phyloP scores from a whole-genome alignment of 2,888 invertebrate genomes.

The Phymatocera aterrima region DNA sequence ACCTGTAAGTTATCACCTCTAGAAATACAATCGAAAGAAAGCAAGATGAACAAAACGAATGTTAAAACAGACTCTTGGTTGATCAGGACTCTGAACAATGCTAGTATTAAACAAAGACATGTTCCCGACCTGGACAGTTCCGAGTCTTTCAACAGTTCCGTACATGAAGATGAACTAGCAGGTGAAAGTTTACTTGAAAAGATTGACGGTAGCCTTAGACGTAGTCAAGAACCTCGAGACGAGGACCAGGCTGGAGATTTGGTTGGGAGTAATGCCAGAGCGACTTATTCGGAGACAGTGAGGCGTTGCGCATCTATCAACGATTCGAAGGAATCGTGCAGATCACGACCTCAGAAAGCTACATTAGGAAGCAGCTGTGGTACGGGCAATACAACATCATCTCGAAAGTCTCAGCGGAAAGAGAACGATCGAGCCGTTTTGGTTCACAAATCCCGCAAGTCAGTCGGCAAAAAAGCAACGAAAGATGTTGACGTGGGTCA shows the following conservation, averaged over 20 bases:
- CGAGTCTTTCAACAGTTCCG: conserved; percentile 56
- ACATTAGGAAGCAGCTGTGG: background rate
- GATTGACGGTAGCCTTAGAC: conserved; percentile 48
- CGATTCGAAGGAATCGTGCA: conserved; percentile 55
- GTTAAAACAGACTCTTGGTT: conserved; percentile 70
- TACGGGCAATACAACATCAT: background rate
- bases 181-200: conserved; percentile 40
- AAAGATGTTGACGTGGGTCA: conserved; percentile 19
- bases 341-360: background rate
- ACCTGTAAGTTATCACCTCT: conserved; percentile 30
- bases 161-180: conserved; percentile 55
- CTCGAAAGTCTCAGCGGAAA: conserved; percentile 55
- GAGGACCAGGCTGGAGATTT: conserved; percentile 16
- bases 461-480: conserved; percentile 20
- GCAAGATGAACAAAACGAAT: conserved; percentile 57
- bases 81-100: conserved; percentile 66
- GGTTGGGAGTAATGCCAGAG: conserved; percentile 53
- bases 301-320: conserved; percentile 55
- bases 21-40: conserved; percentile 15
- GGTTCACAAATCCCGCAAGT: conserved; percentile 59
- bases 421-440: conserved; percentile 57
- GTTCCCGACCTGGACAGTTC: conserved; percentile 55
- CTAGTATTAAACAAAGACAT: conserved; percentile 54
- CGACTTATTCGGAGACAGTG: conserved; percentile 69
- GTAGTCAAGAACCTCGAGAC: conserved; percentile 32